Evolutionary conservation across 2,888 invertebrate species (phyloP).

Genomic region (Zele albiditarsus): DNA sequence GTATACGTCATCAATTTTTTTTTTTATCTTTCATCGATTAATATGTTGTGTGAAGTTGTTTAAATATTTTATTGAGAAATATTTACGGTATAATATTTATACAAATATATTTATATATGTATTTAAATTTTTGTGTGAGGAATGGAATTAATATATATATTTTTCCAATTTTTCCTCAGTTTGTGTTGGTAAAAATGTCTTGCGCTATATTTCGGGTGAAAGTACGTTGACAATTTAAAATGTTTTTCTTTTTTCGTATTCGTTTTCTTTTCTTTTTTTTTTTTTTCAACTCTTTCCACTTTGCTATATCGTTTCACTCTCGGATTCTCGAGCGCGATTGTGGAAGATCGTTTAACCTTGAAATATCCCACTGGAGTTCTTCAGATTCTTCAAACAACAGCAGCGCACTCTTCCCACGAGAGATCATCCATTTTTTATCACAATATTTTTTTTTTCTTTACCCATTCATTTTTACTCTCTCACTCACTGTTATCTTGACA

Average conservation of each 20-base stretch:
- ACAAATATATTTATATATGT: background rate
- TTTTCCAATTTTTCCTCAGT: background rate
- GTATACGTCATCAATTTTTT: background rate
- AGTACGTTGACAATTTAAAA: background rate
- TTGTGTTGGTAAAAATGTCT: no score
- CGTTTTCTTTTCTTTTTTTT: background rate
- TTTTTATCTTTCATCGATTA: background rate
- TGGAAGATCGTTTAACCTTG: constrained; percentile 43
- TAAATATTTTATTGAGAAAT: background rate
- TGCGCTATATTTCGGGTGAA: background rate
- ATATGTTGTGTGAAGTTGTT: constrained; percentile 1
- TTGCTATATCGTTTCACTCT: constrained; percentile 10
- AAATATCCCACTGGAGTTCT: constrained; percentile 49
- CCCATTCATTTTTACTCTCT: background rate
- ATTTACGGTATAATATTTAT: background rate
- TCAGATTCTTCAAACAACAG: constrained; percentile 43
- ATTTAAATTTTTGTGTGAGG: background rate
- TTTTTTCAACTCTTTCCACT: background rate
- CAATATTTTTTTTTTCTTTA: background rate
- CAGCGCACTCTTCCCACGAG: constrained; percentile 43
- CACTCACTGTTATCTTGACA: constrained; percentile 23
- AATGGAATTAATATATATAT: background rate
- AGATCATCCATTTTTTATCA: constrained; percentile 17
- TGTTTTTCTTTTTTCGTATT: background rate
- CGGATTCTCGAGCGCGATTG: constrained; percentile 32